These are phyloP conservation scores for Arvicanthis niloticus DNA, from an alignment of 2,113 vertebrate genomes.

Conservation along the genomic window DNA sequence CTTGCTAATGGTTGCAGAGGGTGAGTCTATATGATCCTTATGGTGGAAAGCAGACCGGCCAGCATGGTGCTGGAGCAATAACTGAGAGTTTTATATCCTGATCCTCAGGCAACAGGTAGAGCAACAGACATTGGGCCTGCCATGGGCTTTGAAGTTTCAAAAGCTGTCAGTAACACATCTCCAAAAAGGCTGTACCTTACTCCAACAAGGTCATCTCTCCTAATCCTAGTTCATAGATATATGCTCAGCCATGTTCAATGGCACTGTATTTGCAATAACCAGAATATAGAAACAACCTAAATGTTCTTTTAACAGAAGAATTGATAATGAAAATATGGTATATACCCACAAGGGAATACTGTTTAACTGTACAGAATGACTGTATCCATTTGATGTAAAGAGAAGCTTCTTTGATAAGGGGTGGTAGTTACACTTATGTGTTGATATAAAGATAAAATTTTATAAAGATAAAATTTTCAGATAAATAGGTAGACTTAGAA, in stretches of 20 bases:
- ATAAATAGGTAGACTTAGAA: neutral
- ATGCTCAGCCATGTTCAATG: neutral
- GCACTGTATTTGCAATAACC: neutral
- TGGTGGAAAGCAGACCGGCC: too few relatives aligned
- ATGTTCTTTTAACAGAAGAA: neutral
- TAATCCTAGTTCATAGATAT: neutral
- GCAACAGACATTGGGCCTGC: too few relatives aligned
- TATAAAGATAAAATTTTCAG: neutral
- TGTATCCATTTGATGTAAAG: neutral
- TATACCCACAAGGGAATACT: neutral
- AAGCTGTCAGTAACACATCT: too few relatives aligned
- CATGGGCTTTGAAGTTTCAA: too few relatives aligned
- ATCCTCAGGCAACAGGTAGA: too few relatives aligned
- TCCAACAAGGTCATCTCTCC: too few relatives aligned
- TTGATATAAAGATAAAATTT: neutral
- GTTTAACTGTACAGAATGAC: neutral
- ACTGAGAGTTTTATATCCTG: too few relatives aligned
- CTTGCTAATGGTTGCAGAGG: neutral
- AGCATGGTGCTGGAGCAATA: too few relatives aligned
- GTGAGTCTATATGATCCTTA: neutral
- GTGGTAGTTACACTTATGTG: neutral
- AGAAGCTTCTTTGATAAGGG: neutral
- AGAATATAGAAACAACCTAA: neutral
- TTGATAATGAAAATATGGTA: neutral
- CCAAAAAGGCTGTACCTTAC: too few relatives aligned